A percentile compares a stretch with the other conserved stretches of the same genome.
Evolutionary conservation across 2,888 invertebrate genomes (phyloP).

Genomic region (Drosophila flavopinicola): DNA sequence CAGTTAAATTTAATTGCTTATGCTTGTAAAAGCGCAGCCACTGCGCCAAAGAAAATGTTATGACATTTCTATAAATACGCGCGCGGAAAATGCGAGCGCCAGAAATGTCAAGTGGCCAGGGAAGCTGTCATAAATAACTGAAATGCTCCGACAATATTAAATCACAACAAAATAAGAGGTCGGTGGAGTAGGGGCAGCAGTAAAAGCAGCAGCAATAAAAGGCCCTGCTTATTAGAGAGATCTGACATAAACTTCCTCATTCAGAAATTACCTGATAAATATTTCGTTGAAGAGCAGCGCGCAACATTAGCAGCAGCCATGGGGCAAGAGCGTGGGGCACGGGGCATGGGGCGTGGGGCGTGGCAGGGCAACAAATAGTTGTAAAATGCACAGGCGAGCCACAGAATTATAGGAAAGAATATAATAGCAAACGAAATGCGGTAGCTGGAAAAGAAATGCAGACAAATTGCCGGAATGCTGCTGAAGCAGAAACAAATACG

Average conservation of each 20-base stretch:
- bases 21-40: conserved; percentile 49
- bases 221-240: conserved; percentile 44
- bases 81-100: conserved; percentile 6
- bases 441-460: conserved; percentile 65
- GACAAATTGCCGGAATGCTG: conserved; percentile 67
- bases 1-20: conserved; percentile 70
- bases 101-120: conserved; percentile 49
- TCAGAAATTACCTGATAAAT: conserved; percentile 66
- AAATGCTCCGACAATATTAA: conserved; percentile 54
- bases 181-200: background rate
- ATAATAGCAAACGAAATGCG: conserved; percentile 48
- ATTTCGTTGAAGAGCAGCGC: conserved; percentile 19
- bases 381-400: conserved; percentile 37
- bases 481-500: conserved; percentile 65
- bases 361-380: conserved; percentile 51
- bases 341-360: conserved; percentile 31
- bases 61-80: conserved; percentile 70
- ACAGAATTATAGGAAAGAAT: conserved; percentile 46
- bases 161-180: conserved; percentile 40
- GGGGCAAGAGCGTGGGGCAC: conserved; percentile 7
- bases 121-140: conserved; percentile 48
- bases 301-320: conserved; percentile 18
- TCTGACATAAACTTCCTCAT: conserved; percentile 49
- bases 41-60: conserved; percentile 54
- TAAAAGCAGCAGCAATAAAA: conserved; percentile 8